Percentiles rank a stretch among this genome's conserved stretches.
phyloP scores from a whole-genome alignment of 2,113 vertebrate genomes.

The Triplophysa dalaica region DNA sequence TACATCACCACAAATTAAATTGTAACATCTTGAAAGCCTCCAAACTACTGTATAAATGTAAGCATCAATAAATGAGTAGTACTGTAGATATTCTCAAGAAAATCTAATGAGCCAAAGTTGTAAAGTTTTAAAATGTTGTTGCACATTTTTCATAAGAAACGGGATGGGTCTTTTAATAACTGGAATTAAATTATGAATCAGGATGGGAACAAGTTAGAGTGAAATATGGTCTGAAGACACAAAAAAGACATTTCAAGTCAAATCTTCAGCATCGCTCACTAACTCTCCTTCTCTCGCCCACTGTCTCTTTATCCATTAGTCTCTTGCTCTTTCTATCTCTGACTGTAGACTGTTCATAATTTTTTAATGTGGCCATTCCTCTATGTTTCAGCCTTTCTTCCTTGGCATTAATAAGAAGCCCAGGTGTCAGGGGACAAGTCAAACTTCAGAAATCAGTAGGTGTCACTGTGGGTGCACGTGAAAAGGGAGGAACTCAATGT shows the following conservation, averaged over 20 bases:
- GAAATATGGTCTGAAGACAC: neutral
- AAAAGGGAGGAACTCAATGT: neutral
- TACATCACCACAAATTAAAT: neutral
- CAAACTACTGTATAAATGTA: neutral
- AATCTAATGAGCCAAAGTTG: constrained; percentile 6
- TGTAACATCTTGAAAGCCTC: neutral
- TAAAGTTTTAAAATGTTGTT: neutral
- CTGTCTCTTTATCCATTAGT: constrained; percentile 13
- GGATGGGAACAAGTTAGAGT: neutral
- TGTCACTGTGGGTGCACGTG: constrained; percentile 26
- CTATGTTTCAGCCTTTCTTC: constrained; percentile 15
- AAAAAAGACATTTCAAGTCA: neutral
- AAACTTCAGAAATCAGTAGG: constrained; percentile 20
- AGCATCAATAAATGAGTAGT: neutral
- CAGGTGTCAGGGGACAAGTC: constrained; percentile 44
- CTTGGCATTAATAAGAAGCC: constrained; percentile 45
- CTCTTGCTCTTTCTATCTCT: neutral
- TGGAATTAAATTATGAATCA: constrained; percentile 41
- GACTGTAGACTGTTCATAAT: constrained; percentile 25
- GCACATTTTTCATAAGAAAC: constrained; percentile 5
- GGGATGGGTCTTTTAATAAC: constrained; percentile 11
- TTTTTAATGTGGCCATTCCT: constrained; percentile 38
- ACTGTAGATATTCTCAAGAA: neutral
- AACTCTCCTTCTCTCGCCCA: neutral
- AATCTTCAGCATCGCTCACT: neutral